Evolutionary conservation across 2,888 invertebrate genomes (phyloP), one percentile per base, ranked within the genome.

Genomic region (Drosophila robusta): DNA sequence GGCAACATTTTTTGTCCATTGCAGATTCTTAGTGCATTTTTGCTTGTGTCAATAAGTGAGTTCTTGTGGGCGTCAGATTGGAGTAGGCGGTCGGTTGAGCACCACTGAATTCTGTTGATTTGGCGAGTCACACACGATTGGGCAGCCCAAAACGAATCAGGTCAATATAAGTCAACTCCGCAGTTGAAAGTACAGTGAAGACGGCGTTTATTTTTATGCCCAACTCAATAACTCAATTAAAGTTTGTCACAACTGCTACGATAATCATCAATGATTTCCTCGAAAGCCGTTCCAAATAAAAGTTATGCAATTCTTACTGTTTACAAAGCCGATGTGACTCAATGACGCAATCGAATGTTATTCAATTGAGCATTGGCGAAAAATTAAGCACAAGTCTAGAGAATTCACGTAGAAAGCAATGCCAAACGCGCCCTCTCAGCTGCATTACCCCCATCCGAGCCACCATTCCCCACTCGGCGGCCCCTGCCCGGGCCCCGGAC

Each of bases 311-410:
- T 60, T 51, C 50, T 50, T 51, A 46, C 34, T 41, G 44, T 42
- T 68, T 52, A 46, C 50, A 24, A 47, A 42, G 38, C 38, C 55
- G 55, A 36, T 58, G 46, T 47, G 34, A 50, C 68, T 61, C 89
- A 89, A 66, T 80, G 80, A 80, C 79, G 76, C 86, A 76, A 61
- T 64, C 56, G 67, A 60, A 58, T 78, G 71, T 79, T 78, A 88
- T 89, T 89, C 87, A 89, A 89, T 89, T 87, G 77, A 75, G 75
- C 75, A 77, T 81, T 75, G 78, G 72, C 87, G 55, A 76, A 87
- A 84, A 87, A 87, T 77, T 79, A 82, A 87, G 82, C 86, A 82
- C 71, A 66, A 41, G 47, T 76, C 65, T 55, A 36, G 47, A 49
- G 42, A 60, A 57, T 55, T 14, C 4, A 14, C 41, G 16, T 38